Evolutionary conservation across 2,113 vertebrate species (phyloP).

Genomic region (Helogale parvula): DNA sequence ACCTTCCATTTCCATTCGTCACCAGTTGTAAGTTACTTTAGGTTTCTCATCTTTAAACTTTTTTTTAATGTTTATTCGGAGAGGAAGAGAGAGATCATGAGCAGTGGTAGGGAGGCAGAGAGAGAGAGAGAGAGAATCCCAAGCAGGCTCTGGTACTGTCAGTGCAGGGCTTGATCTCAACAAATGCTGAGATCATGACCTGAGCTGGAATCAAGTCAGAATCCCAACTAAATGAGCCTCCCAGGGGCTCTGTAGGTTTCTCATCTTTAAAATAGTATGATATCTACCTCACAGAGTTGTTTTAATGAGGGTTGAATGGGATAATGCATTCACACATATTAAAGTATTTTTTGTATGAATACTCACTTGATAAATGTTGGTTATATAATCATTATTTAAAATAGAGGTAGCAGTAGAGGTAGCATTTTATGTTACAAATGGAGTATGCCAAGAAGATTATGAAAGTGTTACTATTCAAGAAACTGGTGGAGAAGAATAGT

Average conservation of each 20-base stretch:
- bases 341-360: background rate
- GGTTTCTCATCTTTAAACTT: background rate
- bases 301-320: background rate
- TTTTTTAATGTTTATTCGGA: too few species aligned
- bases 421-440: background rate
- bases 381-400: slow-evolving; percentile 45
- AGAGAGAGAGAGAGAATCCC: too few species aligned
- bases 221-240: too few species aligned
- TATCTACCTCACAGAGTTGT: background rate
- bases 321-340: background rate
- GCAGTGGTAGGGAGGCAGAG: too few species aligned
- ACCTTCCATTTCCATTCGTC: background rate
- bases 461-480: background rate
- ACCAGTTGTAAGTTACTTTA: slow-evolving; percentile 20
- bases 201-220: too few species aligned
- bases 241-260: background rate
- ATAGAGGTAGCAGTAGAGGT: background rate
- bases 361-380: slow-evolving; percentile 1
- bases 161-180: too few species aligned
- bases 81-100: too few species aligned
- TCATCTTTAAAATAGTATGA: background rate
- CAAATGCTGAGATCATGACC: too few species aligned
- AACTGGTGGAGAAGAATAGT: background rate
- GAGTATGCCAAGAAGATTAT: background rate
- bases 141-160: too few species aligned